Conservation (phyloP, 2,888 invertebrate species). For the Lasioglossum zephyrum region DNA sequence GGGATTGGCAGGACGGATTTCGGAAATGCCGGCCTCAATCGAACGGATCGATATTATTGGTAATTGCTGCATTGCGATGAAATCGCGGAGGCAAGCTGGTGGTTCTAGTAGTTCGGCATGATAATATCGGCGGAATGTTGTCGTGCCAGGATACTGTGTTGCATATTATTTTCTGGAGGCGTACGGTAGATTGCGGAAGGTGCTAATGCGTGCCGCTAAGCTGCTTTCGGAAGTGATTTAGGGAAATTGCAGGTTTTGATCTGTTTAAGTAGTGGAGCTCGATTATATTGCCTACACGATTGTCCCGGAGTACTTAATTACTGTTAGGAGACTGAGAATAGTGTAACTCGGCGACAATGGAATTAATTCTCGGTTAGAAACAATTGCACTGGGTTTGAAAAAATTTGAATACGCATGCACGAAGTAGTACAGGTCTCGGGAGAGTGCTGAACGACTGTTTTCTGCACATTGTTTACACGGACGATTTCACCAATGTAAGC, state of each 20-base stretch:
- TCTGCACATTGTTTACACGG: neutral
- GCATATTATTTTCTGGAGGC: neutral
- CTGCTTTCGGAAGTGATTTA: neutral
- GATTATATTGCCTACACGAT: neutral
- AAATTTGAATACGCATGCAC: neutral
- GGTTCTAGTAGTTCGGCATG: neutral
- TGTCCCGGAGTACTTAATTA: neutral
- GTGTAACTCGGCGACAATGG: neutral
- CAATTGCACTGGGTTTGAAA: neutral
- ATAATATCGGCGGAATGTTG: neutral
- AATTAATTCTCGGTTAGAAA: neutral
- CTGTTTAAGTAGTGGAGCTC: neutral
- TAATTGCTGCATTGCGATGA: neutral
- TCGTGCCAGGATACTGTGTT: neutral
- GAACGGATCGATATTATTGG: neutral
- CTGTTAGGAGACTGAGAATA: neutral
- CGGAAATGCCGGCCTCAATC: slow-evolving; percentile 2
- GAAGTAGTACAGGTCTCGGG: neutral
- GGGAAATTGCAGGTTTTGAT: neutral
- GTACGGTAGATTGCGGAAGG: neutral
- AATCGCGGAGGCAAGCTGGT: neutral
- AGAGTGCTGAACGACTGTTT: neutral
- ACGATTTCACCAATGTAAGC: neutral
- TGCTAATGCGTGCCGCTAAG: neutral
- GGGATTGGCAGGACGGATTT: neutral